These are phyloP conservation scores for Regulus satrapa DNA, from an alignment of 2,113 vertebrate genomes.

Conservation along the genomic window DNA sequence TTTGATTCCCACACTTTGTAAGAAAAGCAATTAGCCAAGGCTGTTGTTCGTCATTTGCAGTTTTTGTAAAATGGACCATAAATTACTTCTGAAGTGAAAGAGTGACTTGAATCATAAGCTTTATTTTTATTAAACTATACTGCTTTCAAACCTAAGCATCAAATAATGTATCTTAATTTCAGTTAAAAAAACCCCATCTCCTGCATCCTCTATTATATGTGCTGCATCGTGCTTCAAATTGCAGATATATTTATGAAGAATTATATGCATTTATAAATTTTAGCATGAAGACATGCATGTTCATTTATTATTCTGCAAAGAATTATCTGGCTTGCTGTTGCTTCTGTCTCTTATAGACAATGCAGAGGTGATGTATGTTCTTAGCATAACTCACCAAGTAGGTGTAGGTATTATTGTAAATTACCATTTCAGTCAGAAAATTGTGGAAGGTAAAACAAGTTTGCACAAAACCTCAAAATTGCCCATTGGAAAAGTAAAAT, in stretches of 20 bases:
- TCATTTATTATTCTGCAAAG: neutral
- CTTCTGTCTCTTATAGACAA: neutral
- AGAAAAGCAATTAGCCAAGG: neutral
- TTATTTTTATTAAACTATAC: conserved; percentile 6
- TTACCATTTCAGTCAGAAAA: neutral
- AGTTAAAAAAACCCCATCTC: neutral
- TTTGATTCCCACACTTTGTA: conserved; percentile 1
- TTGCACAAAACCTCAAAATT: neutral
- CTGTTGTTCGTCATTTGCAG: neutral
- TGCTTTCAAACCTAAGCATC: neutral
- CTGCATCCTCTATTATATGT: neutral
- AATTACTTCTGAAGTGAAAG: conserved; percentile 23
- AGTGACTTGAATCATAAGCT: conserved; percentile 19
- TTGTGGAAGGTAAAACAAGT: neutral
- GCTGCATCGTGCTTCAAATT: neutral
- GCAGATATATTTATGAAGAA: neutral
- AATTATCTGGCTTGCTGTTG: neutral
- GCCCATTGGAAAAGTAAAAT: neutral
- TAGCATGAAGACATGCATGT: neutral
- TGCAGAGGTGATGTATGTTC: neutral
- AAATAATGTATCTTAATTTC: neutral
- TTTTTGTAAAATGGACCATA: neutral
- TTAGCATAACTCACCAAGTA: neutral
- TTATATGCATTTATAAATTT: neutral
- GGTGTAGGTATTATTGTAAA: neutral